Evolutionary conservation across 2,797 vertebrate species (phyloP).

Genomic region (Petrocephalus schoutedeni): DNA sequence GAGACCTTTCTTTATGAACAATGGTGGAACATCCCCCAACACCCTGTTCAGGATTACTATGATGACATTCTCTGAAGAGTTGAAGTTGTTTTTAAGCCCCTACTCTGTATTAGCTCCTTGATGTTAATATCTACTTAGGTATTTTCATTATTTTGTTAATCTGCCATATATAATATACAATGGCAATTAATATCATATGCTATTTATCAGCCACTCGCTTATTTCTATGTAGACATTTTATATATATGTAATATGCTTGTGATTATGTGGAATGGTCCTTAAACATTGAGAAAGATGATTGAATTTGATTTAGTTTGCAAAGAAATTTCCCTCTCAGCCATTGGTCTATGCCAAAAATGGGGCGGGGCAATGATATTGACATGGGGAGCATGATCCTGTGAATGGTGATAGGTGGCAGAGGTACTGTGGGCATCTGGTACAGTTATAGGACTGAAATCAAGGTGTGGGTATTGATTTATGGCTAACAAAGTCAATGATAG

Average conservation of each 20-base stretch:
- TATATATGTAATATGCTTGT: not conserved
- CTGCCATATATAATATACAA: not conserved
- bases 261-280: not conserved
- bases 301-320: not conserved
- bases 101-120: not conserved
- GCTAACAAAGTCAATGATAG: not conserved
- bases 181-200: not conserved
- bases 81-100: not conserved
- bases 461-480: too few species aligned
- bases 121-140: not conserved
- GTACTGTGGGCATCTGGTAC: not conserved
- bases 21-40: not conserved
- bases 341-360: not conserved
- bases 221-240: not conserved
- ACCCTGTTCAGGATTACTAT: not conserved
- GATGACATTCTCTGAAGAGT: not conserved
- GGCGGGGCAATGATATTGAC: not conserved
- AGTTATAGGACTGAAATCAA: not conserved
- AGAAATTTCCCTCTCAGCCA: not conserved
- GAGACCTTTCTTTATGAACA: not conserved
- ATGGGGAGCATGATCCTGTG: not conserved
- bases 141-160: not conserved
- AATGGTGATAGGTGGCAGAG: not conserved
- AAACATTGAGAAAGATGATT: not conserved
- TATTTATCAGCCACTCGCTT: not conserved